phyloP scores from a whole-genome alignment of 2,888 invertebrate genomes.

The Timandra comae region DNA sequence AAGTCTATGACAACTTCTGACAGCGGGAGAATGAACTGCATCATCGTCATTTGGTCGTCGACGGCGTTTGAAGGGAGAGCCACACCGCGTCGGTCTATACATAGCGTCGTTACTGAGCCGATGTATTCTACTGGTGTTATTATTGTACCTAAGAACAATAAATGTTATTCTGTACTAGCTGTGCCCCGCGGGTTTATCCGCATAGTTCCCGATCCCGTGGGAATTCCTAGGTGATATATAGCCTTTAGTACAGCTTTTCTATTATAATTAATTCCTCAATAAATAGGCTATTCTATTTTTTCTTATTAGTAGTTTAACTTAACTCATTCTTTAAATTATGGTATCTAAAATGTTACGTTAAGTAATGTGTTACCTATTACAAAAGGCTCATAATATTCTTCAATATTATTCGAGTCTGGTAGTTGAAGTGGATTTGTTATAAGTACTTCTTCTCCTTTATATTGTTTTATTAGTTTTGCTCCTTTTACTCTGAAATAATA shows the following conservation, averaged over 20 bases:
- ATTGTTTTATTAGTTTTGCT: slow-evolving; percentile 81
- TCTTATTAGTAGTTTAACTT: too few species aligned
- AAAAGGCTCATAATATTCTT: slow-evolving; percentile 90
- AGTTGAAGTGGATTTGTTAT: slow-evolving; percentile 86
- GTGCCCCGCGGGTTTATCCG: too few species aligned
- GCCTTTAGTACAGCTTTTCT: too few species aligned
- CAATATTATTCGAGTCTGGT: slow-evolving; percentile 81
- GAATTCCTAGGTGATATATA: too few species aligned
- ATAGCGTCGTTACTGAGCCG: slow-evolving; percentile 82
- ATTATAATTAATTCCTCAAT: too few species aligned
- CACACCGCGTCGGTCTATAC: slow-evolving; percentile 81
- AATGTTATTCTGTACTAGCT: too few species aligned
- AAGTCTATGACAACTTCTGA: slow-evolving; percentile 97
- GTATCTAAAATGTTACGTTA: too few species aligned
- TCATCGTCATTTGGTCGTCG: slow-evolving; percentile 87
- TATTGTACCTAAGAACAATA: slow-evolving; percentile 83
- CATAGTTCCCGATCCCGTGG: too few species aligned
- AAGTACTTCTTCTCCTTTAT: slow-evolving; percentile 76
- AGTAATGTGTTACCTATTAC: slow-evolving; percentile 89
- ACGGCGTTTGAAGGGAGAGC: slow-evolving; percentile 84
- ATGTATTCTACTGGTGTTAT: slow-evolving; percentile 88
- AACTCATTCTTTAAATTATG: too few species aligned
- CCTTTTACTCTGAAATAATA: slow-evolving; percentile 81
- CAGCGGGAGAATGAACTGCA: slow-evolving; percentile 90
- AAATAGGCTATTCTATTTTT: too few species aligned